Conservation (phyloP, 2,113 vertebrate genomes). For the Pelecanoides urinatrix region DNA sequence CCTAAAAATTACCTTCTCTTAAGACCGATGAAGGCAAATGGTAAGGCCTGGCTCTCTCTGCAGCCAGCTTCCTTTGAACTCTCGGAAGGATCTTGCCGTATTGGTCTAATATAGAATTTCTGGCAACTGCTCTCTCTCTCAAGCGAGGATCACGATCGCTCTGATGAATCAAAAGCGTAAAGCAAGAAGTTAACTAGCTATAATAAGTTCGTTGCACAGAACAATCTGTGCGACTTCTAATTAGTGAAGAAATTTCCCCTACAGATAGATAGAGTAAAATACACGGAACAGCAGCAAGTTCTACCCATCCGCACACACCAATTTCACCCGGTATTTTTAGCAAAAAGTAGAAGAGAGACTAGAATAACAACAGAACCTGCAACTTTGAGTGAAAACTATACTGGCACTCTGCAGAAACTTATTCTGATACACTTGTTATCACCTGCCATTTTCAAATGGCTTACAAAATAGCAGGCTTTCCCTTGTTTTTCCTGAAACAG, state of each 20-base stretch:
- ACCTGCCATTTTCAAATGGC: neutral
- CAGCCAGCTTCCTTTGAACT: constrained; percentile 88
- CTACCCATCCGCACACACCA: neutral
- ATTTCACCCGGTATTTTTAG: neutral
- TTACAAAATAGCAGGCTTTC: neutral
- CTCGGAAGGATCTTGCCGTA: constrained; percentile 89
- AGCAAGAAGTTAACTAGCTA: neutral
- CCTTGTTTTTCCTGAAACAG: neutral
- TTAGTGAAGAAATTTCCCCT: too few species aligned
- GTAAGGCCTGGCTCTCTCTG: constrained; percentile 87
- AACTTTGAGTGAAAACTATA: neutral
- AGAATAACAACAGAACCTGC: neutral
- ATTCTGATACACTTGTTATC: neutral
- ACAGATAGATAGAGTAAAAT: fast-evolving
- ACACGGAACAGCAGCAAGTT: neutral
- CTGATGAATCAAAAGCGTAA: constrained; percentile 58
- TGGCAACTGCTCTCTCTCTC: constrained; percentile 83
- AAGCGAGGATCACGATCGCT: constrained; percentile 84
- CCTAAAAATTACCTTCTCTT: constrained; percentile 80
- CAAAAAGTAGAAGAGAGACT: neutral
- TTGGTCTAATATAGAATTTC: constrained; percentile 89
- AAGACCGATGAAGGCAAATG: constrained; percentile 74
- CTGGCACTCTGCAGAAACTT: neutral
- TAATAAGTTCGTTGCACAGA: neutral
- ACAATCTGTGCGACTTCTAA: neutral